phyloP scores from a whole-genome alignment of 1,140 invertebrate species.

The Drosophila chauvacae region DNA sequence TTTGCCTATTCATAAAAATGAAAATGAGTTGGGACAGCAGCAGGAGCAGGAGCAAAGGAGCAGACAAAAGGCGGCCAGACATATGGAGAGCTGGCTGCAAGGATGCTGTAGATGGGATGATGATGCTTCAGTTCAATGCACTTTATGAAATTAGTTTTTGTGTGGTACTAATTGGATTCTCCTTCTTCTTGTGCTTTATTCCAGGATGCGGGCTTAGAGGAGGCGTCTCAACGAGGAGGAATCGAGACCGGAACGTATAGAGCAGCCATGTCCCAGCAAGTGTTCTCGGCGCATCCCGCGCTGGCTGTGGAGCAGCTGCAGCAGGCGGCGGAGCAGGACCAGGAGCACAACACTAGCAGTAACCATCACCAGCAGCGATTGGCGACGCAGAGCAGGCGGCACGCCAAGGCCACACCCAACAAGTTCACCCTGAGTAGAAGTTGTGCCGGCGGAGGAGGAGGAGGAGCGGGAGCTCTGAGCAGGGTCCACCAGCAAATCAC shows the following conservation, averaged over 20 bases:
- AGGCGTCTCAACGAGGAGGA: slow-evolving; percentile 8
- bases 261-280: slow-evolving; percentile 67
- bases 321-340: slow-evolving; percentile 59
- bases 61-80: slow-evolving; percentile 72
- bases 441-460: slow-evolving; percentile 49
- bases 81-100: slow-evolving; percentile 47
- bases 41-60: slow-evolving; percentile 35
- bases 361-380: slow-evolving; percentile 39
- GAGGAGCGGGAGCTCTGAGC: slow-evolving; percentile 11
- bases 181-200: slow-evolving; percentile 29
- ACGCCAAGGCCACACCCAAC: slow-evolving; percentile 67
- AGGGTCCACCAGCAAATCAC: slow-evolving; percentile 24
- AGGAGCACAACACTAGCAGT: slow-evolving; percentile 32
- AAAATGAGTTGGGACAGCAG: slow-evolving; percentile 74
- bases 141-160: slow-evolving; percentile 73
- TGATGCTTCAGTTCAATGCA: slow-evolving; percentile 66
- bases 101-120: slow-evolving; percentile 55
- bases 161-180: slow-evolving; percentile 71
- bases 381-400: slow-evolving; percentile 52
- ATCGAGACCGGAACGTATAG: slow-evolving; percentile 3
- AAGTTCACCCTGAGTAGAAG: slow-evolving; percentile 66
- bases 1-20: slow-evolving; percentile 82
- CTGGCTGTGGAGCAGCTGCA: slow-evolving; percentile 77
- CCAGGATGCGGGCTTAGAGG: slow-evolving; percentile 63
- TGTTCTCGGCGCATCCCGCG: slow-evolving; percentile 81